phyloP scores from a whole-genome alignment of 2,888 invertebrate genomes.

The Schrankia costaestrigalis region DNA sequence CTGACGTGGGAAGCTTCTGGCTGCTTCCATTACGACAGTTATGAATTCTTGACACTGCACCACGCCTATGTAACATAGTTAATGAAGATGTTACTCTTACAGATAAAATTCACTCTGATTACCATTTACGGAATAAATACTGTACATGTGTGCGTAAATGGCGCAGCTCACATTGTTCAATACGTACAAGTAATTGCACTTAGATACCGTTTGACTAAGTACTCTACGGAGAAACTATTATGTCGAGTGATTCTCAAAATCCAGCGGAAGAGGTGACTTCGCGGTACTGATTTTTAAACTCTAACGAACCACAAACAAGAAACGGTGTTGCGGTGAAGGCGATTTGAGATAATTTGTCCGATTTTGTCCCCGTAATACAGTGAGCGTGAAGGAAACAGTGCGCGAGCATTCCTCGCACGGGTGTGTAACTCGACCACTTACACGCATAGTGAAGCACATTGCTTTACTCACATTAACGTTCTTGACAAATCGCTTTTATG shows the following conservation, averaged over 20 bases:
- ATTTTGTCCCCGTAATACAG: slow-evolving; percentile 9
- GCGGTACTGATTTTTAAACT: slow-evolving; percentile 39
- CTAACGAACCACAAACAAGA: slow-evolving; percentile 52
- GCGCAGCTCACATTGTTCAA: slow-evolving; percentile 20
- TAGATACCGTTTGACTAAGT: slow-evolving; percentile 40
- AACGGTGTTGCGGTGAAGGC: slow-evolving; percentile 46
- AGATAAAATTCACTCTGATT: slow-evolving; percentile 11
- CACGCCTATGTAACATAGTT: neutral
- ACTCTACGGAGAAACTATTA: slow-evolving; percentile 38
- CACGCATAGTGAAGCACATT: slow-evolving; percentile 18
- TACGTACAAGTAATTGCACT: slow-evolving; percentile 35
- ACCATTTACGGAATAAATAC: slow-evolving; percentile 13
- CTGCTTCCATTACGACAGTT: slow-evolving; percentile 1
- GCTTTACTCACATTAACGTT: slow-evolving; percentile 18
- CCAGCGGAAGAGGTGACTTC: slow-evolving; percentile 41
- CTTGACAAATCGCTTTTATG: slow-evolving; percentile 15
- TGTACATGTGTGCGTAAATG: slow-evolving; percentile 11
- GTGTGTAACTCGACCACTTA: slow-evolving; percentile 14
- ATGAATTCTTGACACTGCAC: slow-evolving; percentile 7
- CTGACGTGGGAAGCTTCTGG: slow-evolving; percentile 1
- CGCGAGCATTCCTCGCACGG: slow-evolving; percentile 22
- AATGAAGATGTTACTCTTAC: neutral
- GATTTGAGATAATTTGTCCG: slow-evolving; percentile 22
- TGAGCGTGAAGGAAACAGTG: slow-evolving; percentile 23
- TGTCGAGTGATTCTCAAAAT: slow-evolving; percentile 44